Percentiles rank a stretch among this genome's conserved stretches.
Evolutionary conservation across 2,113 vertebrate genomes (phyloP).

Genomic region (Hassar affinis): DNA sequence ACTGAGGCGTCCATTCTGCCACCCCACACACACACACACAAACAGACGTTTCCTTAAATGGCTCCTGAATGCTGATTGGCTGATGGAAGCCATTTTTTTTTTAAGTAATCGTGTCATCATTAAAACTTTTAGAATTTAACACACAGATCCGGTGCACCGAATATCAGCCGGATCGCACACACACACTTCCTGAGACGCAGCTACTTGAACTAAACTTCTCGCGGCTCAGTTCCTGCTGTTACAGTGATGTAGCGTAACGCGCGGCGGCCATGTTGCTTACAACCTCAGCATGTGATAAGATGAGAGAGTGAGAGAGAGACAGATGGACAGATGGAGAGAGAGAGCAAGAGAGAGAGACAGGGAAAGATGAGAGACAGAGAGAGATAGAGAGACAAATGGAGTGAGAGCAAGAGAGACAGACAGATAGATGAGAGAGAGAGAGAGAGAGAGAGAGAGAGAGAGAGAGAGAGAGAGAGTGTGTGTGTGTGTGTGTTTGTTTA

Average conservation of each 20-base stretch:
- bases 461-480: background rate
- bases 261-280: background rate
- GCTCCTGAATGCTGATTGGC: background rate
- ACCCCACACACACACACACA: background rate
- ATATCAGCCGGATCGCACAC: background rate
- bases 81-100: background rate
- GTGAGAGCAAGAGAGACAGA: too few species aligned
- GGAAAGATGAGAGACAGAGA: too few species aligned
- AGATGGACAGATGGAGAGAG: too few species aligned
- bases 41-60: background rate
- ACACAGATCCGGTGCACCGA: background rate
- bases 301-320: background rate
- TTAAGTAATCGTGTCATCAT: background rate
- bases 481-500: too few species aligned
- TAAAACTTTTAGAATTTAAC: too few species aligned
- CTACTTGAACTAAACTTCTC: too few species aligned
- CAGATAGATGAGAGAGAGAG: too few species aligned
- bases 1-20: conserved; percentile 84
- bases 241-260: too few species aligned
- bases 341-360: too few species aligned
- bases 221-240: too few species aligned
- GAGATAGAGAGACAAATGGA: too few species aligned
- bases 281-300: background rate
- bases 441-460: background rate
- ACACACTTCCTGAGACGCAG: background rate